Conservation (phyloP, 2,113 vertebrate genomes). For the Lipotes vexillifer region DNA sequence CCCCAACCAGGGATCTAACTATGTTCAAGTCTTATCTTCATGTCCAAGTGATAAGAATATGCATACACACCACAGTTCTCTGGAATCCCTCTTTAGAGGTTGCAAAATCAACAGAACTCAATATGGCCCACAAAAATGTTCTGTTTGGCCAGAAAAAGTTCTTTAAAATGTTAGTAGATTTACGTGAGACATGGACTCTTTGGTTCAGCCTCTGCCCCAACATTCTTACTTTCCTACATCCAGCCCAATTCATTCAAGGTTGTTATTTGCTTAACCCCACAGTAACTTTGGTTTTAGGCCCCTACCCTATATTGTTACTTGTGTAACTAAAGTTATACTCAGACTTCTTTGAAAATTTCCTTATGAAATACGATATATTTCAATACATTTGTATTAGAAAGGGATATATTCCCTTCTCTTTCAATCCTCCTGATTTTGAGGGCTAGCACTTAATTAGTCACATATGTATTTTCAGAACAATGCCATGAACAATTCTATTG, state of each 20-base stretch:
- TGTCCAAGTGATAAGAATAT: neutral
- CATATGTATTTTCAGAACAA: neutral
- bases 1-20: neutral
- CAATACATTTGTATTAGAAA: neutral
- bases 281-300: neutral
- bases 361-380: neutral
- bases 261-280: neutral
- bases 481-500: neutral
- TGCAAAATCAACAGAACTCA: neutral
- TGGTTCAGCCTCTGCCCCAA: neutral
- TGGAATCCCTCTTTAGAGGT: neutral
- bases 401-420: neutral
- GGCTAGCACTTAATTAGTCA: neutral
- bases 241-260: neutral
- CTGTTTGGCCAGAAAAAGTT: neutral
- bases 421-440: neutral
- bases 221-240: neutral
- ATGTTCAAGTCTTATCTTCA: neutral
- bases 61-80: neutral
- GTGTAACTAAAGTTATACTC: conserved; percentile 9
- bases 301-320: neutral
- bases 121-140: neutral
- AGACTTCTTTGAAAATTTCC: conserved; percentile 19
- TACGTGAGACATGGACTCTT: neutral
- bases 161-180: neutral